Base-by-base conservation (phyloP, 1,140 invertebrate species). In the Heliconius congener region DNA sequence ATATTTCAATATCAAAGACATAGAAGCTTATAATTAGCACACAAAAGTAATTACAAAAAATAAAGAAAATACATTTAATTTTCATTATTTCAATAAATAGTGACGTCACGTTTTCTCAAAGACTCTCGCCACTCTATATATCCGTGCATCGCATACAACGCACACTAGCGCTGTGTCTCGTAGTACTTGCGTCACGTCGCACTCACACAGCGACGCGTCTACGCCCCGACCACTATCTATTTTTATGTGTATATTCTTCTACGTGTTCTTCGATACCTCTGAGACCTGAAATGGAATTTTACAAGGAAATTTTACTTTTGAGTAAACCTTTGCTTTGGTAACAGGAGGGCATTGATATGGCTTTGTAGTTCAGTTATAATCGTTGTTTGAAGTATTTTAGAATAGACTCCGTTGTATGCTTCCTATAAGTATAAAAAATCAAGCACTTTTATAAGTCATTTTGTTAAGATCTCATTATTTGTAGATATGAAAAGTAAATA, bases 211-310 rank as follows among this genome's bases (percentile, higher is more conserved):
- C 82, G 70, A 81, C 79, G 60, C 73, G 70, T 76, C 78, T 82
- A 88, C 90, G 91, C 91, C 88, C 89, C 84, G 75, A 84, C 76
- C 85, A 79, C 82, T 88, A 88, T 85, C 84, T 91, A 88, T 87
- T 78, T 87, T 82, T 88, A 88, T 85, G 84, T 88, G 82, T 86
- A 88, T 77, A 78, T 81, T 73, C 81, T 82, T 80, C 74, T 88
- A 85, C 85, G 85, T 85, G 83, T 87, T 83, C 84, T 87, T 82
- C 85, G 88, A 91, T 88, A 91, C 93, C 90, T 88, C 71, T 70
- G 91, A 92, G 93, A 92, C 88, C 89, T 92, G 90, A 93, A 92
- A 93, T 91, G 88, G 86, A 92, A 90, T 90, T 92, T 94, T 88
- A 92, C 90, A 93, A 92, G 89, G 90, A 87, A 87, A 82, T 84